Evolutionary conservation across 2,888 invertebrate species (phyloP).

Genomic region (Nephrotoma flavescens): DNA sequence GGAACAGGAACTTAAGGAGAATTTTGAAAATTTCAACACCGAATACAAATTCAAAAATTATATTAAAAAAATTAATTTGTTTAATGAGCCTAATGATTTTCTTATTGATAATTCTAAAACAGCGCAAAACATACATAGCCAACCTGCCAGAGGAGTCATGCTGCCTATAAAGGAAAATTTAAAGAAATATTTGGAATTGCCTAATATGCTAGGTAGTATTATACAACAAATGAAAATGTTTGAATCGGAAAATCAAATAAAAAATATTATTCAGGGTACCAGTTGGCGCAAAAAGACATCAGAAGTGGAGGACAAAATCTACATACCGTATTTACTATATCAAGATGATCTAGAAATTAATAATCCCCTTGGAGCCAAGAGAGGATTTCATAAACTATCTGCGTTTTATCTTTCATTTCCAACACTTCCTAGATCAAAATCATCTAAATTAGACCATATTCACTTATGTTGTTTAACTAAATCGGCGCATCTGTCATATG

Average conservation of each 20-base stretch:
- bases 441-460: background rate
- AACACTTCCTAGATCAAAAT: background rate
- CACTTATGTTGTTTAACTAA: background rate
- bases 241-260: background rate
- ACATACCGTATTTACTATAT: background rate
- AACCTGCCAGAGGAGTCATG: background rate
- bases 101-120: background rate
- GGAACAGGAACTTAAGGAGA: background rate
- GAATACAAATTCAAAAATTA: slow-evolving; percentile 6
- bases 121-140: background rate
- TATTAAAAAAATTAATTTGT: background rate
- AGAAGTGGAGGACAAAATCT: background rate
- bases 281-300: background rate
- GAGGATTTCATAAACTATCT: background rate
- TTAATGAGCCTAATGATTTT: slow-evolving; percentile 3
- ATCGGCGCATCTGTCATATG: background rate
- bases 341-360: background rate
- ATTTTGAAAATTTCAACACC: background rate
- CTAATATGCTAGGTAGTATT: background rate
- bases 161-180: slow-evolving; percentile 3
- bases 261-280: background rate
- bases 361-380: background rate
- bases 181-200: slow-evolving; percentile 1
- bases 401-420: background rate
- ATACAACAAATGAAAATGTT: background rate